Percentiles rank a stretch among this genome's conserved stretches.
These are phyloP conservation scores for Mastacembelus armatus DNA, from an alignment of 2,797 vertebrate genomes.

Conservation along the genomic window DNA sequence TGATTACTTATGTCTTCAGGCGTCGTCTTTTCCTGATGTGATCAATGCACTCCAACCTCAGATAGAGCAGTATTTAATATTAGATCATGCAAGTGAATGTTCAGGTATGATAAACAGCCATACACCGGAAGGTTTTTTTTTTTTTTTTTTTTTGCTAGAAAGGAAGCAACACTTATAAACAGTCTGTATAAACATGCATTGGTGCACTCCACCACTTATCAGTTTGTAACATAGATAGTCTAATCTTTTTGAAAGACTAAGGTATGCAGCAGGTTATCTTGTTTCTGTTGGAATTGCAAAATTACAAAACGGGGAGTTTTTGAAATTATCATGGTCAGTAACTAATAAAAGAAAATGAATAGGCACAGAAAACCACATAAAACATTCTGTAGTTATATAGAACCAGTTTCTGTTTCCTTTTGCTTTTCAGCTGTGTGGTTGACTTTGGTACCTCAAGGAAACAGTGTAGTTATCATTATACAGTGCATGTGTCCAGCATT, in stretches of 20 bases:
- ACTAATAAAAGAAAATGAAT: slow-evolving; percentile 24
- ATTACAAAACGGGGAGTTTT: neutral
- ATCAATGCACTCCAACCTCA: too few relatives aligned
- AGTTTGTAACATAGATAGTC: slow-evolving; percentile 37
- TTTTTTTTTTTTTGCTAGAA: slow-evolving; percentile 46
- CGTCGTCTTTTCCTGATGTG: too few relatives aligned
- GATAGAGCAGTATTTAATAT: neutral
- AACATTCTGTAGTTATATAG: slow-evolving; percentile 14
- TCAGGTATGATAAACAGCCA: slow-evolving; percentile 72
- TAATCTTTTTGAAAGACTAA: slow-evolving; percentile 34
- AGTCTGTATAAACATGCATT: slow-evolving; percentile 23
- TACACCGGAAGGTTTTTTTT: slow-evolving; percentile 51
- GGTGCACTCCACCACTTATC: slow-evolving; percentile 48
- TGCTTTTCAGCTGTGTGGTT: slow-evolving; percentile 22
- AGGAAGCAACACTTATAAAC: slow-evolving; percentile 57
- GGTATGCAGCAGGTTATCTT: slow-evolving; percentile 33
- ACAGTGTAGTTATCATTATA: slow-evolving; percentile 58
- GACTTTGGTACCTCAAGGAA: slow-evolving; percentile 41
- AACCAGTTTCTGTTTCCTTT: slow-evolving; percentile 38
- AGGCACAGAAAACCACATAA: neutral
- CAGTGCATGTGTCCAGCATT: slow-evolving; percentile 57
- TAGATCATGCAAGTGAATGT: slow-evolving; percentile 27
- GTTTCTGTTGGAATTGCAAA: slow-evolving; percentile 50
- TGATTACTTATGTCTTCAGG: neutral
- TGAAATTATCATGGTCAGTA: neutral